Conservation (phyloP, 2,113 vertebrate species). For the Phrynosoma blainvillii region DNA sequence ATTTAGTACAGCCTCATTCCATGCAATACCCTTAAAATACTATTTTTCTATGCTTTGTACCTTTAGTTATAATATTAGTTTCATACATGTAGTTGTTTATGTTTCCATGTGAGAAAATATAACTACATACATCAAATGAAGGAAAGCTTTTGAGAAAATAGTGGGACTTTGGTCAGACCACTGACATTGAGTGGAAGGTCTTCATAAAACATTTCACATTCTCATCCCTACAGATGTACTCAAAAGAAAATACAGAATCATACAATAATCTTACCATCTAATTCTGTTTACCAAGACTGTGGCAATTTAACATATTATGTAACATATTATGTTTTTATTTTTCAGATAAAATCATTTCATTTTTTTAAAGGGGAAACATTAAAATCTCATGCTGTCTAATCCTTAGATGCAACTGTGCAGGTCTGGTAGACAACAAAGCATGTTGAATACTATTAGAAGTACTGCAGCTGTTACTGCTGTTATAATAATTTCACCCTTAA, state of each 20-base stretch:
- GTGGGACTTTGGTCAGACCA: neutral
- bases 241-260: neutral
- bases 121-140: neutral
- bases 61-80: neutral
- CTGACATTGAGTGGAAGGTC: neutral
- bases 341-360: neutral
- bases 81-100: too few relatives aligned
- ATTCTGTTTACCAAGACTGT: neutral
- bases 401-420: neutral
- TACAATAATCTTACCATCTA: too few relatives aligned
- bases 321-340: neutral
- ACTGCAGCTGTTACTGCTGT: neutral
- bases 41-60: neutral
- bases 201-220: neutral
- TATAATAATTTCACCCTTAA: neutral
- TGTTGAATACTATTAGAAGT: neutral
- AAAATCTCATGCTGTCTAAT: neutral
- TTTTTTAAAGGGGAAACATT: neutral
- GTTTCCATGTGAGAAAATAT: constrained; percentile 18
- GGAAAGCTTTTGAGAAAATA: constrained; percentile 26
- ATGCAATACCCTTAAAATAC: neutral
- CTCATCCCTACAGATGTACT: neutral
- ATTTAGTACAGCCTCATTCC: neutral
- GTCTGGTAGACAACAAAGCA: neutral
- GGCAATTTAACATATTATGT: neutral